These are phyloP conservation scores for Cladopsammia gracilis DNA, from an alignment of 64 coral and sea anemone species.

Conservation along the genomic window DNA sequence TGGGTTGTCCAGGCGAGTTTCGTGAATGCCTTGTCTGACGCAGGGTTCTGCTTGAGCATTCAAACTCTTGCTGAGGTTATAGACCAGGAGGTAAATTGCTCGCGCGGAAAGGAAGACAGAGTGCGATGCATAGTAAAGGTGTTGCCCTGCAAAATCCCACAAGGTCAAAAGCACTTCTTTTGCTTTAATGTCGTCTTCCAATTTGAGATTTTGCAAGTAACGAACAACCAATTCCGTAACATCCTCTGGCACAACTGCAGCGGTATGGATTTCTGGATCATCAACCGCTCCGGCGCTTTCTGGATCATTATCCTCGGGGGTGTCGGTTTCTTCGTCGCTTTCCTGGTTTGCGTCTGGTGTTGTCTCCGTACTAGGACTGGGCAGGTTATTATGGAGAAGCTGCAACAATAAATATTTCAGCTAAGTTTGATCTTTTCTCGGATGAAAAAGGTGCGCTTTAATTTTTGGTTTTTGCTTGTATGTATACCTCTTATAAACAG, in stretches of 20 bases:
- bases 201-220: background rate
- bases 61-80: constrained; percentile 47
- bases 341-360: too few relatives aligned
- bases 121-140: constrained; percentile 49
- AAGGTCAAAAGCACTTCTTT: constrained; percentile 28
- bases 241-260: background rate
- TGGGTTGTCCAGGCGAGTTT: constrained; percentile 1
- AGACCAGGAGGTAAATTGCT: constrained; percentile 49
- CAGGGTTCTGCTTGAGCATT: constrained; percentile 25
- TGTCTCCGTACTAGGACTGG: too few relatives aligned
- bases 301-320: too few relatives aligned
- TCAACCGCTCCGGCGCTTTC: too few relatives aligned
- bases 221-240: background rate
- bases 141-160: constrained; percentile 64
- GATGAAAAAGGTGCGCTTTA: too few relatives aligned
- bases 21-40: background rate
- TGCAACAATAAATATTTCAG: too few relatives aligned
- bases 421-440: too few relatives aligned
- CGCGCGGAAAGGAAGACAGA: constrained; percentile 15
- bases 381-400: too few relatives aligned
- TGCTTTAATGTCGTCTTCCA: constrained; percentile 8
- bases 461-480: too few relatives aligned
- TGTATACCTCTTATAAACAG: too few relatives aligned
- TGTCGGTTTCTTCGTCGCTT: too few relatives aligned
- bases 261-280: too few relatives aligned